Percentiles rank a stretch among this genome's conserved stretches.
Conservation (phyloP, 2,113 vertebrate species). For the Danionella cerebrum region DNA sequence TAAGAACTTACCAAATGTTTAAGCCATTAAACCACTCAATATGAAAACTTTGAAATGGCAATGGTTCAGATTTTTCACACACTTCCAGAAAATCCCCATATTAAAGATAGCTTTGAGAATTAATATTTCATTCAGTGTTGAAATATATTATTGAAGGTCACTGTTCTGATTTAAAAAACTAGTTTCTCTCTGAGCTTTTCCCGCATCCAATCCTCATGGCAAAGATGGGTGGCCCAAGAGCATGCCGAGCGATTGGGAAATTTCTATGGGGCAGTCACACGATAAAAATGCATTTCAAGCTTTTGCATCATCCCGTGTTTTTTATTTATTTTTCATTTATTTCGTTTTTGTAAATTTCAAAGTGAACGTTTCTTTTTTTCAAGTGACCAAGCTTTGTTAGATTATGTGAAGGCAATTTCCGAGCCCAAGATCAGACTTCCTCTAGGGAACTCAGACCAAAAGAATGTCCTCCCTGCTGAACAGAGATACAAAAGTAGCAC, state of each 20-base stretch:
- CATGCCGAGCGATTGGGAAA: background rate
- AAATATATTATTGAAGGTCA: slow-evolving; percentile 33
- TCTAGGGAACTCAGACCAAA: slow-evolving; percentile 3
- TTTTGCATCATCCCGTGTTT: slow-evolving; percentile 1
- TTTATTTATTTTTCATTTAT: too few relatives aligned
- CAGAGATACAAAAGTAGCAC: slow-evolving; percentile 10
- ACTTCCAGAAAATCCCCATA: slow-evolving; percentile 32
- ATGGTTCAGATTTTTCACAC: slow-evolving; percentile 13
- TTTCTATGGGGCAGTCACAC: slow-evolving; percentile 2
- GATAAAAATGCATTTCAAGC: slow-evolving; percentile 1
- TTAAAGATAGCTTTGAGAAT: slow-evolving; percentile 40
- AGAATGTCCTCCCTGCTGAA: background rate
- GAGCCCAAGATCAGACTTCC: slow-evolving; percentile 10
- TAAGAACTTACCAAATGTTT: background rate
- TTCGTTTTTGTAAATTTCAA: too few relatives aligned
- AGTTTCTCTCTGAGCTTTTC: slow-evolving; percentile 26
- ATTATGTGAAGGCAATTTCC: slow-evolving; percentile 23
- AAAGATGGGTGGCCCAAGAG: slow-evolving; percentile 13
- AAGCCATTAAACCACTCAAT: background rate
- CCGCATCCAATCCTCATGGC: slow-evolving; percentile 34
- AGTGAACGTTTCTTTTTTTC: too few relatives aligned
- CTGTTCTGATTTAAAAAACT: slow-evolving; percentile 27
- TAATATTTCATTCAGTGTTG: slow-evolving; percentile 32
- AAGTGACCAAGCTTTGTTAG: background rate
- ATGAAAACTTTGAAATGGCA: background rate